Percentiles rank a stretch among this genome's conserved stretches.
Evolutionary conservation across 2,888 invertebrate species (phyloP).

Genomic region (Epinotia demarniana): DNA sequence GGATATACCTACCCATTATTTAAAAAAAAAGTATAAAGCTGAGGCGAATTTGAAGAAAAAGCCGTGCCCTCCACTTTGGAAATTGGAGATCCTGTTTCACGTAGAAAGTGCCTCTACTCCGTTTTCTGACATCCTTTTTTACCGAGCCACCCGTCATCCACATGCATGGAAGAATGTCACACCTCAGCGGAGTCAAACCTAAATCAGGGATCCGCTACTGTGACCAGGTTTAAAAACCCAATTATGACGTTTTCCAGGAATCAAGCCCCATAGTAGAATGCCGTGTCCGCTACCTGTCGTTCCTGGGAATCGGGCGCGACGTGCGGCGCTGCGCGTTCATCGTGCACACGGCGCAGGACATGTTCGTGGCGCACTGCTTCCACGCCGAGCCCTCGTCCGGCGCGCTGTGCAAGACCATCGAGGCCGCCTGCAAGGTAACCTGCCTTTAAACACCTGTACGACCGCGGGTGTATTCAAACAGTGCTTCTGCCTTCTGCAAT

Average conservation of each 20-base stretch:
- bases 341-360: constrained; percentile 98
- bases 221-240: too few species aligned
- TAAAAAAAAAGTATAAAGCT: too few species aligned
- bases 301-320: constrained; percentile 97
- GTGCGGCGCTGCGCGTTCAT: constrained; percentile 98
- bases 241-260: constrained; percentile 75
- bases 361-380: constrained; percentile 97
- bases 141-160: too few species aligned
- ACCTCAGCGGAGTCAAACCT: too few species aligned
- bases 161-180: too few species aligned
- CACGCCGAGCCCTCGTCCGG: constrained; percentile 98
- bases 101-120: too few species aligned
- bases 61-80: too few species aligned
- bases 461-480: neutral
- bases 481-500: neutral
- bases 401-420: constrained; percentile 98
- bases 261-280: constrained; percentile 93
- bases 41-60: too few species aligned
- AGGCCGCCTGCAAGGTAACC: constrained; percentile 97
- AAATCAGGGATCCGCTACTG: too few species aligned
- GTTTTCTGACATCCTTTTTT: too few species aligned
- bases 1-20: too few species aligned
- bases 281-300: constrained; percentile 97
- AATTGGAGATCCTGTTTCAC: too few species aligned
- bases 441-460: neutral